Evolutionary conservation across 2,888 invertebrate genomes (phyloP).

Genomic region (Ormia ochracea): DNA sequence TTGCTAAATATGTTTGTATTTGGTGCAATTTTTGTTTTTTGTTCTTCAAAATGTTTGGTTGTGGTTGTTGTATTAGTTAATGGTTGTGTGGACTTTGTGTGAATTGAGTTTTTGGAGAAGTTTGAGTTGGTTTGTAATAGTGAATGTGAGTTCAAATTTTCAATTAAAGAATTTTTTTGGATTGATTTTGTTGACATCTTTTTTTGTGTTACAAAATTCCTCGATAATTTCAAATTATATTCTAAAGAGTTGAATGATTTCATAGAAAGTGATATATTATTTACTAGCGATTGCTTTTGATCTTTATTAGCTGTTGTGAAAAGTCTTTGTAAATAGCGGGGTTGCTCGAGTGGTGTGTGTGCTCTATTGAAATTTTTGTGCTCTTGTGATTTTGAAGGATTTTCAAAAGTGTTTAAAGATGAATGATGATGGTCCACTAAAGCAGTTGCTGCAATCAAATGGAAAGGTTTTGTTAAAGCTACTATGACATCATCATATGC

Average conservation of each 20-base stretch:
- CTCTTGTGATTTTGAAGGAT: background rate
- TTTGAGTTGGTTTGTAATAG: background rate
- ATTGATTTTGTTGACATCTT: slow-evolving; percentile 23
- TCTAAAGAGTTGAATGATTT: background rate
- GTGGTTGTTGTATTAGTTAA: background rate
- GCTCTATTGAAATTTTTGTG: background rate
- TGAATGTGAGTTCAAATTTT: background rate
- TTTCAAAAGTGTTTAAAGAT: background rate
- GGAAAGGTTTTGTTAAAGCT: background rate
- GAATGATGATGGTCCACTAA: background rate
- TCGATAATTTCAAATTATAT: background rate
- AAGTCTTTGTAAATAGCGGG: background rate
- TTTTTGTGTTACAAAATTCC: background rate
- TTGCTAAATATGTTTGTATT: slow-evolving; percentile 19
- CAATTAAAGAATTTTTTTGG: background rate
- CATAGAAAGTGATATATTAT: background rate
- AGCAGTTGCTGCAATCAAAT: background rate
- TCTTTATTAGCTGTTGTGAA: background rate
- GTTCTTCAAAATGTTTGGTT: background rate
- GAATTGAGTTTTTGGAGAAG: background rate
- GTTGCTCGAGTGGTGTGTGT: background rate
- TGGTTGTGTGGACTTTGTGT: background rate
- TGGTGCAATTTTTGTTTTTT: slow-evolving; percentile 17
- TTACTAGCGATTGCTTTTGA: background rate
- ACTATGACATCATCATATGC: background rate